A percentile compares a stretch with the other conserved stretches of the same genome.
These are phyloP conservation scores for Morone saxatilis DNA, from an alignment of 2,113 vertebrate species.

Conservation along the genomic window DNA sequence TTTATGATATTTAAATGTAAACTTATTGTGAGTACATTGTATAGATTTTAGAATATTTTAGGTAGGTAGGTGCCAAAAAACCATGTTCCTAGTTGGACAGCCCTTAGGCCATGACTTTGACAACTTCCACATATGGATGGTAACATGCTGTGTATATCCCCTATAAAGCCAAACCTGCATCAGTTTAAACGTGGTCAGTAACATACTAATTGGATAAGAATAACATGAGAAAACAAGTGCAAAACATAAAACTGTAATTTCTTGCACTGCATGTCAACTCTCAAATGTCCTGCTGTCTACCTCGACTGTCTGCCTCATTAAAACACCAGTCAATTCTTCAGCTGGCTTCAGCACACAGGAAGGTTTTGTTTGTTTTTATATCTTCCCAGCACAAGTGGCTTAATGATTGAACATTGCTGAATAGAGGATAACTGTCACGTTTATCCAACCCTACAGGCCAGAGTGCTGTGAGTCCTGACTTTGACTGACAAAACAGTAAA, in stretches of 20 bases:
- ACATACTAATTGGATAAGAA: neutral
- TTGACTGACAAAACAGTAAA: neutral
- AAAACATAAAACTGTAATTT: neutral
- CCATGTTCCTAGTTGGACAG: neutral
- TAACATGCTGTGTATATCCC: neutral
- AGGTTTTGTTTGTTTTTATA: constrained; percentile 32
- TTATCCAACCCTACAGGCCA: neutral
- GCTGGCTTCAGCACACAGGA: constrained; percentile 1
- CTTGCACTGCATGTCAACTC: neutral
- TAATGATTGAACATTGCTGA: constrained; percentile 7
- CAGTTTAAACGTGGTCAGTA: neutral
- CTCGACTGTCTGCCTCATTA: neutral
- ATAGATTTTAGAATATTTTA: no score
- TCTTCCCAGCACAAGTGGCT: constrained; percentile 1
- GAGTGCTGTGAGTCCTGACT: neutral
- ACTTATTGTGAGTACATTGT: neutral
- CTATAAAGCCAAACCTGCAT: neutral
- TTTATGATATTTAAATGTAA: no score
- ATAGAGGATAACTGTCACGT: neutral
- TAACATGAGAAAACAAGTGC: neutral
- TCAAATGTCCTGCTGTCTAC: neutral
- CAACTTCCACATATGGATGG: neutral
- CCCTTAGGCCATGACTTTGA: neutral
- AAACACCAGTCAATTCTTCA: constrained; percentile 4
- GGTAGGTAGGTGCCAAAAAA: neutral